Base-by-base conservation (phyloP, 2,888 invertebrate species). In the Acanthosoma haemorrhoidale region DNA sequence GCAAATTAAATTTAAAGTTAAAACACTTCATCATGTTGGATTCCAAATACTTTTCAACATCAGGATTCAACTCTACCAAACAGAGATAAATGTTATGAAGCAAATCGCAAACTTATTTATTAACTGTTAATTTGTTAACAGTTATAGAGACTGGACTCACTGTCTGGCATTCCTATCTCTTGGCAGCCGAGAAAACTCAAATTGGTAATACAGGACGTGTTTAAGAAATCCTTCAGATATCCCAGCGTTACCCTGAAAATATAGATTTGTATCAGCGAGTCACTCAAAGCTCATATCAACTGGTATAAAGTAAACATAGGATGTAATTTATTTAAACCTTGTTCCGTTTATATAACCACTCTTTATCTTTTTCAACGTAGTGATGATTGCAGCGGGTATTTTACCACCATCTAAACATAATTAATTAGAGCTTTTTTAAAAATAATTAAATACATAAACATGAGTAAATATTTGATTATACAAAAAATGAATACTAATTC, bases 291-390 rank as follows among this genome's bases (percentile, higher is more conserved):
- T 5, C 2, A 1, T 18, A 6, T 21, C 18, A 13, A 18, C 18
- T 39, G 5, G 9, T n/a, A 60, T 34, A 15, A 43, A 6, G 38
- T 16, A 4, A n/a, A n/a, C 3, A 25, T 18, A 21, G 4, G 4
- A 21, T 34, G 38, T 18, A 36, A 61, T 25, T 29, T 25, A n/a
- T n/a, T 32, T 38, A 73, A 68, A 84, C 84, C 85, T 86, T 0
- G 98, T 97, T n/a, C 98, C 99, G 78, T 96, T 96, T 68, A 98
- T 95, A 79, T 99, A 99, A 9, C 99, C 99, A 72, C 96, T 96
- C 80, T 96, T 96, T 3, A 99, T 83, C 81, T 99, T 99, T 79
- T 96, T 95, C 87, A 99, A 94, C 1, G 98, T 98, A 2, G 96
- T 95, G 76, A 97, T 90, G 88, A 99, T 94, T 0, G 96, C 93